phyloP scores from a whole-genome alignment of 2,113 vertebrate genomes.

The Athene noctua region DNA sequence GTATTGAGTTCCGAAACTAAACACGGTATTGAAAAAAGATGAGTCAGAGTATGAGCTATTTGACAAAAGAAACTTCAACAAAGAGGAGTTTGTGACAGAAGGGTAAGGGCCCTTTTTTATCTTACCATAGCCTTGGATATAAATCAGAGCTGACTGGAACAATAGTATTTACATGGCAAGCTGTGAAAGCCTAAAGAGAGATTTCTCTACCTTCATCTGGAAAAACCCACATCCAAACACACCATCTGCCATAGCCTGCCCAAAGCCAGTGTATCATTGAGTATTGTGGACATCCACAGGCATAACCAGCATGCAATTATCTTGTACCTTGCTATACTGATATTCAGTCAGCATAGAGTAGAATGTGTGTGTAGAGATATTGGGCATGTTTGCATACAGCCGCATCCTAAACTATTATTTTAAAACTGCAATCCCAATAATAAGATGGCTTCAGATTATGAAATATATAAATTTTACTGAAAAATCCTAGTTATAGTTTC shows the following conservation, averaged over 20 bases:
- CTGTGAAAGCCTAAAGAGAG: constrained; percentile 68
- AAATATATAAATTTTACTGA: not conserved
- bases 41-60: constrained; percentile 2
- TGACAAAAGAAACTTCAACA: constrained; percentile 59
- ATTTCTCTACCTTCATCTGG: constrained; percentile 65
- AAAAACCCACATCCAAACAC: constrained; percentile 64
- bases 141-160: constrained; percentile 52
- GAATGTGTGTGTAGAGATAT: not conserved
- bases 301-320: not conserved
- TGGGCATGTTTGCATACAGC: not conserved
- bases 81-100: constrained; percentile 58
- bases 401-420: not conserved
- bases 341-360: accelerated
- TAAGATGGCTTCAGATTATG: not conserved
- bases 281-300: not conserved
- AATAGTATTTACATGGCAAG: constrained; percentile 61
- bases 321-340: not conserved
- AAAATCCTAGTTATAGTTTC: not conserved
- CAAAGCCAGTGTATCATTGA: not conserved
- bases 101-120: constrained; percentile 49
- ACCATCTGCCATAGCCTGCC: constrained; percentile 65
- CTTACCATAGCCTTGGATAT: constrained; percentile 27
- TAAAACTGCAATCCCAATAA: not conserved
- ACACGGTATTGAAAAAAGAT: constrained; percentile 22
- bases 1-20: not conserved